Evolutionary conservation across 2,888 invertebrate genomes (phyloP).

Genomic region (Branchipolynoe longqiensis): DNA sequence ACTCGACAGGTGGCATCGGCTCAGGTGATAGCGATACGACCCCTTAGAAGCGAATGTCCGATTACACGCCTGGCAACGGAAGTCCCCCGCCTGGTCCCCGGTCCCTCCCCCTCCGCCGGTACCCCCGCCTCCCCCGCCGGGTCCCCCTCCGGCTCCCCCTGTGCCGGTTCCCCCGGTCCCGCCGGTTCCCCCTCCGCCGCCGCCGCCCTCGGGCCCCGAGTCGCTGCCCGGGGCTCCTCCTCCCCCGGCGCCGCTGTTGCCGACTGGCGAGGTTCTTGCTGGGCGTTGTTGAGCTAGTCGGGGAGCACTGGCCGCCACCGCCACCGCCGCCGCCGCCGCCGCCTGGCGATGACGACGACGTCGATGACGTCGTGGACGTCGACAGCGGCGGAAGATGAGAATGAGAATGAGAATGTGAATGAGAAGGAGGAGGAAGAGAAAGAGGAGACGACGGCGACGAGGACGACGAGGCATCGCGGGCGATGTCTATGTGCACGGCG

Average conservation of each 20-base stretch:
- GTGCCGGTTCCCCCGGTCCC: too few relatives aligned
- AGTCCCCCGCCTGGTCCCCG: conserved; percentile 61
- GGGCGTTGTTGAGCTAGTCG: conserved; percentile 51
- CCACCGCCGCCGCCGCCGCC: too few relatives aligned
- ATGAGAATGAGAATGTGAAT: too few relatives aligned
- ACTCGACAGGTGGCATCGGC: conserved; percentile 77
- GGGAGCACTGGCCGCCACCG: conserved; percentile 52
- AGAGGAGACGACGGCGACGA: neutral
- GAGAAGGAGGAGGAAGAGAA: too few relatives aligned
- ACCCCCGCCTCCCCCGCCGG: neutral
- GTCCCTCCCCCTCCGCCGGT: conserved; percentile 13
- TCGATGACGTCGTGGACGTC: too few relatives aligned
- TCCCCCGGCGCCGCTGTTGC: too few relatives aligned
- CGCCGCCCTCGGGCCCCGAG: neutral
- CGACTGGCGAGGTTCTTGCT: conserved; percentile 18
- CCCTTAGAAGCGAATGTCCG: conserved; percentile 96
- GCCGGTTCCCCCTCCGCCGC: conserved; percentile 9
- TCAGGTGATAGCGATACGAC: conserved; percentile 96
- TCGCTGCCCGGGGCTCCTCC: too few relatives aligned
- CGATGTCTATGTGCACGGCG: conserved; percentile 56
- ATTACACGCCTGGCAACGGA: conserved; percentile 77
- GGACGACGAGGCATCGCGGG: conserved; percentile 27
- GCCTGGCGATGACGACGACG: too few relatives aligned
- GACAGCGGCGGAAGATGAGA: too few relatives aligned
- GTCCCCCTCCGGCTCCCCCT: neutral